Evolutionary conservation across 2,797 vertebrate species (phyloP), one percentile per base, ranked within the genome.

Genomic region (Mionectes olivaceus): DNA sequence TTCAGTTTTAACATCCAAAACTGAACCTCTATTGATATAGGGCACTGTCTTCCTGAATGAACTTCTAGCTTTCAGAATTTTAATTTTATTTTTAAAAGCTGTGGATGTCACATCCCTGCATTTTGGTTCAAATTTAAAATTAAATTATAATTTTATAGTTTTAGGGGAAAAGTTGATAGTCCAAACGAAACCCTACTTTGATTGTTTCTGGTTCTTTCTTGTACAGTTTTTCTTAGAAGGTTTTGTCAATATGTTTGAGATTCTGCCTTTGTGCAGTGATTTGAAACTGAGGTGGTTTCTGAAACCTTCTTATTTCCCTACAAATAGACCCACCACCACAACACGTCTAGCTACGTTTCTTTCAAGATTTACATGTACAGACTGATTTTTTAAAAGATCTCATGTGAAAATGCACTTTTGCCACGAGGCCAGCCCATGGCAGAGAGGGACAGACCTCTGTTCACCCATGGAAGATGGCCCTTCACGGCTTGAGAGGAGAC

Each of bases 381-480:
- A 52, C 5, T 0, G 1, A n/a, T 41, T 67, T 74, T 65, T 77
- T 87, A 32, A 53, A 82, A 79, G 80, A 17, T 1, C 47, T 21
- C 23, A 6, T 35, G 24, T 65, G 41, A 78, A 90, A 75, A 25
- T 8, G 30, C 21, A 24, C 47, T 82, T 96, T 52, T 55, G 27
- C 47, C 1, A 0, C 1, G 1, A 60, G 52, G 17, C 1, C 14
- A 90, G 46, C n/a, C 55, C 17, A 9, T 0, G 2, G 79, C 56
- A 78, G 60, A 81, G 25, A 75, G 43, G 30, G 55, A 37, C 61
- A 68, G 73, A 44, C 7, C 18, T 55, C 55, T 78, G 53, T 9
- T 65, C 24, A 32, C 37, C 47, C 30, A 7, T 16, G 37, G 35
- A 32, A 82, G 33, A 22, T 21, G 30, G 47, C 22, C 10, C 22